Evolutionary conservation across 2,888 invertebrate genomes (phyloP), one percentile per base, ranked within the genome.

Genomic region (Cerastis rubricosa): DNA sequence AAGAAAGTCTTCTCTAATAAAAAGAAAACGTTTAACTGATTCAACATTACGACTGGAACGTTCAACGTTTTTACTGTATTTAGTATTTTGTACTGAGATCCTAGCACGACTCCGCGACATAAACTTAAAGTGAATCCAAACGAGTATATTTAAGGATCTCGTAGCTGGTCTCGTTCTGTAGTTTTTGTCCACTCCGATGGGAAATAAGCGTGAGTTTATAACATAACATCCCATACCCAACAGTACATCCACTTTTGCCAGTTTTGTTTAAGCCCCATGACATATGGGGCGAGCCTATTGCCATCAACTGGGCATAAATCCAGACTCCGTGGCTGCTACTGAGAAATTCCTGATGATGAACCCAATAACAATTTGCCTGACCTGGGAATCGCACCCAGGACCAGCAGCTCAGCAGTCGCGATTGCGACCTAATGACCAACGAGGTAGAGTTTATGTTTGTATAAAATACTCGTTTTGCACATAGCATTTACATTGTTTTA

Each of bases 1-100:
- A 74, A 69, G 61, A 85, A 78, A 78, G 47, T 73, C 11, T 76
- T 73, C 14, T 77, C 0, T 66, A 63, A 12, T 51, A 63, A 63
- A 51, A 76, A 70, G 61, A 63, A 67, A 71, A 43, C 57, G 63
- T 85, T 61, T 45, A 59, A 76, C 49, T 61, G 29, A 57, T 63
- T 81, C 59, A 71, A 65, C 29, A 43, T 40, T 51, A 22, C 9
- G 14, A 59, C 17, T 40, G 54, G 45, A 40, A 29, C 51, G 19
- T 63, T 40, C 25, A 65, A 43, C 19, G 19, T 63, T 67, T 64
- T 45, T 45, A 51, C 17, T 64, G n/a, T 43, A 43, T 40, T 61
- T 35, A 54, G 11, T 29, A 49, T 49, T 82, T 71, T 25, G 22
- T 66, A 67, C 3, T n/a, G n/a, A n/a, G 1, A 1, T 1, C 14